A percentile compares a stretch with the other conserved stretches of the same genome.
phyloP scores from a whole-genome alignment of 2,113 vertebrate species.

The Indicator maculatus region DNA sequence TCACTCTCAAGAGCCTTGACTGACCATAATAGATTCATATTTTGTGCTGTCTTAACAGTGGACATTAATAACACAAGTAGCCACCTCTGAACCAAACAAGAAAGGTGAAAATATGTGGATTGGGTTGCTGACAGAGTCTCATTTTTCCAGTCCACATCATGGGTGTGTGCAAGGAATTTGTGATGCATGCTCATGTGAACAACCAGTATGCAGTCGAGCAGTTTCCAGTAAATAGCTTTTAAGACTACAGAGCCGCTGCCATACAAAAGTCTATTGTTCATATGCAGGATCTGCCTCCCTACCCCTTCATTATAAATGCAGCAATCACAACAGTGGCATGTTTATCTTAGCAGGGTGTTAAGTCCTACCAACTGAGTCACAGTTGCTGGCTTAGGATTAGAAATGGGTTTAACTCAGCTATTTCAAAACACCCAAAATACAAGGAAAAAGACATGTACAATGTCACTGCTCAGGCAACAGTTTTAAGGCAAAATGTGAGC shows the following conservation, averaged over 20 bases:
- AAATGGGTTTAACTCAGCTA: not conserved
- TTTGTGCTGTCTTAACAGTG: not conserved
- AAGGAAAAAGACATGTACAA: not conserved
- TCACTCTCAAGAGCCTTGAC: not conserved
- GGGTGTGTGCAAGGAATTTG: constrained; percentile 30
- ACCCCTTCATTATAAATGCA: constrained; percentile 25
- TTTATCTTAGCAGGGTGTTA: constrained; percentile 46
- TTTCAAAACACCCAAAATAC: not conserved
- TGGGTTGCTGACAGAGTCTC: not conserved
- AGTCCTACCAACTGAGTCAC: constrained; percentile 4
- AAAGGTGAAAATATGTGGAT: not conserved
- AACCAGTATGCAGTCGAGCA: not conserved
- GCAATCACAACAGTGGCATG: not conserved
- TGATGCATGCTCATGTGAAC: not conserved
- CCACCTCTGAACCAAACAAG: not conserved
- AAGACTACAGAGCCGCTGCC: not conserved
- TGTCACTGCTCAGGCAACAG: not conserved
- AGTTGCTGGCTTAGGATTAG: not conserved
- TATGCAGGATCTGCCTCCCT: not conserved
- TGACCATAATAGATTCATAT: not conserved
- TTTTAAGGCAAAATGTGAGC: not conserved
- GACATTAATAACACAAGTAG: not conserved
- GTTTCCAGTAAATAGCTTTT: not conserved
- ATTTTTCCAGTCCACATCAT: not conserved
- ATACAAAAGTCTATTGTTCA: constrained; percentile 35